Percentiles rank a stretch among this genome's conserved stretches.
Conservation (phyloP, 2,888 invertebrate species). For the Metallyticus violacea region DNA sequence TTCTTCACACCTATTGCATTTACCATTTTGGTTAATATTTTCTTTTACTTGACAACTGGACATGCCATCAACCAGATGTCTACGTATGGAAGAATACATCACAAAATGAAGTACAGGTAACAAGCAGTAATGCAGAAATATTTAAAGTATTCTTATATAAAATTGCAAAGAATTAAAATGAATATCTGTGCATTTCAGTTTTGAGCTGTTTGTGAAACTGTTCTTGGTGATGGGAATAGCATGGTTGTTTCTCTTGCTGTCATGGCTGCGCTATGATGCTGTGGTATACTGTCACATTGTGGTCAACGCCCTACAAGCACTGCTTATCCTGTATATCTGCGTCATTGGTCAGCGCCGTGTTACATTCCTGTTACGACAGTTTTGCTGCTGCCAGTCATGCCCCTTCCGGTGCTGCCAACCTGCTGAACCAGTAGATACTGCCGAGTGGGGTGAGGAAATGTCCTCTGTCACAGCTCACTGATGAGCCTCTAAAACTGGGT, state of each 20-base stretch:
- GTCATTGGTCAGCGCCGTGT: slow-evolving; percentile 76
- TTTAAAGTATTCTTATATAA: slow-evolving; percentile 35
- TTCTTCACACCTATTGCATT: slow-evolving; percentile 81
- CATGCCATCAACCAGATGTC: slow-evolving; percentile 77
- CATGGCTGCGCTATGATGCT: slow-evolving; percentile 71
- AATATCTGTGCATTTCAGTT: slow-evolving; percentile 51
- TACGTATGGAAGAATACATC: slow-evolving; percentile 81
- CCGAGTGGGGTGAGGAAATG: slow-evolving; percentile 86
- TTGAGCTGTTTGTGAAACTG: slow-evolving; percentile 73
- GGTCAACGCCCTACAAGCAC: slow-evolving; percentile 72
- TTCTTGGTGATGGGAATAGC: slow-evolving; percentile 70
- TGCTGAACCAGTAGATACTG: slow-evolving; percentile 34
- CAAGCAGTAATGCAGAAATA: neutral
- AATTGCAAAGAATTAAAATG: neutral
- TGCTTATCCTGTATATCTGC: slow-evolving; percentile 73
- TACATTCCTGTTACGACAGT: slow-evolving; percentile 72
- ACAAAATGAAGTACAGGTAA: slow-evolving; percentile 81
- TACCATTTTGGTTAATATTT: slow-evolving; percentile 72
- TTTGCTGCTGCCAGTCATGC: slow-evolving; percentile 67
- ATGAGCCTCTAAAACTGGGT: too few relatives aligned
- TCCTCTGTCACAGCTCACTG: slow-evolving; percentile 55
- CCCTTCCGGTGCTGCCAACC: slow-evolving; percentile 54
- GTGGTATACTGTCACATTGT: slow-evolving; percentile 72
- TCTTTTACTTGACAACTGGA: slow-evolving; percentile 75
- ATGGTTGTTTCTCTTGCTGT: slow-evolving; percentile 74